Evolutionary conservation across 2,888 invertebrate genomes (phyloP).

Genomic region (Hetaerina titia): DNA sequence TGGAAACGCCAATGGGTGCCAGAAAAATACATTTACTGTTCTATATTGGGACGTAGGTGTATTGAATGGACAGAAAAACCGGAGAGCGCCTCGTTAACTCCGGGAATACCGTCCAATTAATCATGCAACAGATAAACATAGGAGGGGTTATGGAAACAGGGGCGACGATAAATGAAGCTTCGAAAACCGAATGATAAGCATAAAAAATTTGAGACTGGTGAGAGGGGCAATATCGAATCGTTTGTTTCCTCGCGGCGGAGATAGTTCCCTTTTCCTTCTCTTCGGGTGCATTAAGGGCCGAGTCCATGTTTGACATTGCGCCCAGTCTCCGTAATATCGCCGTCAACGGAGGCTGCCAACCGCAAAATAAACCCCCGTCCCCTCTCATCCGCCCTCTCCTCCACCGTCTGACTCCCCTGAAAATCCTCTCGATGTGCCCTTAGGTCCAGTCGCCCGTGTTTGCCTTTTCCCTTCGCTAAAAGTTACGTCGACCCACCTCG

Average conservation of each 20-base stretch:
- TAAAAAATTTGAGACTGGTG: background rate
- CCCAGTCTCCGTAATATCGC: background rate
- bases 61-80: no score
- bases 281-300: background rate
- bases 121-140: no score
- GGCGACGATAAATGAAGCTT: no score
- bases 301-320: background rate
- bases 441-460: background rate
- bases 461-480: background rate
- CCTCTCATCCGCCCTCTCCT: background rate
- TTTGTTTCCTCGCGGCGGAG: background rate
- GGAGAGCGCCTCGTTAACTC: no score
- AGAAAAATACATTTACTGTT: no score
- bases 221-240: background rate
- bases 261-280: background rate
- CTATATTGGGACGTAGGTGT: no score
- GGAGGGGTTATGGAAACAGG: no score
- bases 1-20: no score
- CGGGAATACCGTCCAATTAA: no score
- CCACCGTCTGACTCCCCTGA: no score
- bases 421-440: slow-evolving; percentile 16
- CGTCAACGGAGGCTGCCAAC: background rate
- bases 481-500: background rate
- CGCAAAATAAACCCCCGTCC: background rate
- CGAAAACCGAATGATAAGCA: no score